Evolutionary conservation across 1,140 invertebrate genomes (phyloP), one percentile per base, ranked within the genome.

Genomic region (Anoplophora glabripennis): DNA sequence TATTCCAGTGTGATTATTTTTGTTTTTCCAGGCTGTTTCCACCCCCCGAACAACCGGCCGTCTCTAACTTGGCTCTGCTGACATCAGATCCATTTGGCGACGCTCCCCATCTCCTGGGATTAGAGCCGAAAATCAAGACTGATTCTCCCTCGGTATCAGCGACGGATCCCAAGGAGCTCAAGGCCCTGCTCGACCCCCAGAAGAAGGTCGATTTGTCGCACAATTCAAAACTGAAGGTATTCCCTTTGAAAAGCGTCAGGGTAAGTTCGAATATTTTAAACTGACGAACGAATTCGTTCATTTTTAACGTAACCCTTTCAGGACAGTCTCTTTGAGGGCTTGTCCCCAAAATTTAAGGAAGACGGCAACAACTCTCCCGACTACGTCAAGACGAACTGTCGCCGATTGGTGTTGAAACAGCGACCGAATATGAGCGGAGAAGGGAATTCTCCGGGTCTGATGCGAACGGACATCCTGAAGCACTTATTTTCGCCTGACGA

Each of bases 91-190:
- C 63, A 1, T 70, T 70, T 53, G 66, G 66, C 11, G 63, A 70
- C 60, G 63, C 60, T 7, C 65, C 64, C 12, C 65, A 65, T 57
- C 57, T 69, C 14, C 48, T 59, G 10, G 69, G 67, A 8, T 54
- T 69, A n/a, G 61, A 66, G 49, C 67, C 67, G 5, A 64, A 63
- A 40, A 45, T 60, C 4, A 59, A 56, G 21, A 48, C 52, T 3
- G 45, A 46, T 35, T 42, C 34, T 33, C 47, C 54, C 18, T 54
- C 59, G 1, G 53, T 65, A 8, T 64, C 59, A 15, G 61, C 67
- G 4, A 69, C 67, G 0, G 65, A 71, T 53, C 67, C 69, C 7
- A 63, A 60, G 44, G 67, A 71, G 52, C 53, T 69, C 7, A 68
- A 66, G 46, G 48, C 59, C 7, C 41, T 71, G 36, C 51, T 71